A percentile compares a stretch with the other conserved stretches of the same genome.
Conservation (phyloP, 2,113 vertebrate genomes). For the Anhinga rufa region DNA sequence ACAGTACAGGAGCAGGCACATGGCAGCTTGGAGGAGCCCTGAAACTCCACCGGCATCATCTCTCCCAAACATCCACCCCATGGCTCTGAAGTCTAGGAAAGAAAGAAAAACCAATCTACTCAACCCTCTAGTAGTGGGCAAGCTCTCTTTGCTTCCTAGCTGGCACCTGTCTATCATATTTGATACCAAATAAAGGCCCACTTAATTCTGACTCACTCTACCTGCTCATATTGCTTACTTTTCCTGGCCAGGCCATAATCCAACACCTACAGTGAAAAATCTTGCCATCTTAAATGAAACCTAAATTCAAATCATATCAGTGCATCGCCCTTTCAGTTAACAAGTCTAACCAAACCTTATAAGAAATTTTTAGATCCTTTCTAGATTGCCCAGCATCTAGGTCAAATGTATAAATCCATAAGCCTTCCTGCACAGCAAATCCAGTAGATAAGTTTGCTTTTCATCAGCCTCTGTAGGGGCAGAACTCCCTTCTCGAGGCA, state of each 20-base stretch:
- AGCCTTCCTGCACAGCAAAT: background rate
- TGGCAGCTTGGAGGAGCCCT: background rate
- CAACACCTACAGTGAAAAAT: background rate
- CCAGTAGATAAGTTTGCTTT: background rate
- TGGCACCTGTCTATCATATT: background rate
- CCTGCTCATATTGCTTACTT: background rate
- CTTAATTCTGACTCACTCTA: background rate
- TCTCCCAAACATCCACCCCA: background rate
- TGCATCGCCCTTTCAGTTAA: background rate
- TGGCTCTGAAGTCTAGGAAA: background rate
- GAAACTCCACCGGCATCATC: background rate
- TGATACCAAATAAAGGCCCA: background rate
- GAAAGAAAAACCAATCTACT: background rate
- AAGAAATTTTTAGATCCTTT: background rate
- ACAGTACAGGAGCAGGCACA: background rate
- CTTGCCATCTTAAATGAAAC: slow-evolving; percentile 15
- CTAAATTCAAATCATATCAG: background rate
- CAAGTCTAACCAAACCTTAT: background rate
- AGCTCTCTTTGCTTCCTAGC: background rate
- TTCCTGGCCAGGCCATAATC: background rate
- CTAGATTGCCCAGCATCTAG: background rate
- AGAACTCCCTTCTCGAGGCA: background rate
- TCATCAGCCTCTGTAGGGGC: background rate
- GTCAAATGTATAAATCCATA: background rate
- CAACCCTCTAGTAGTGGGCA: background rate